A percentile compares a stretch with the other conserved stretches of the same genome.
Evolutionary conservation across 1,140 invertebrate genomes (phyloP).

Genomic region (Artemia franciscana): DNA sequence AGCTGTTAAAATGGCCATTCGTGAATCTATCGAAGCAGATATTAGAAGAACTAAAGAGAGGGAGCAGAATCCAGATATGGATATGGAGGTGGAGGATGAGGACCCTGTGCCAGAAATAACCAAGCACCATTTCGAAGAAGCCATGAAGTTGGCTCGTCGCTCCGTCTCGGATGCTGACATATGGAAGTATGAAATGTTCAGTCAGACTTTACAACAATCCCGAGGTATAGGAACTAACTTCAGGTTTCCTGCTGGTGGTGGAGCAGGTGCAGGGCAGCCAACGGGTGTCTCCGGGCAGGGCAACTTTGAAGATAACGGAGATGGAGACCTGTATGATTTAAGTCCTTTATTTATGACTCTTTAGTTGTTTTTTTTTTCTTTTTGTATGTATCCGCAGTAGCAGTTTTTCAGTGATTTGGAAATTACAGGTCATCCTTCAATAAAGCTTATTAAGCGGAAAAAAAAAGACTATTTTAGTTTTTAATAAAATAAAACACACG

Average conservation of each 20-base stretch:
- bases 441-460: no score
- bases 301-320: constrained; percentile 58
- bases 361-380: no score
- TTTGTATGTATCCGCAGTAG: no score
- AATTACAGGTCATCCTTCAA: no score
- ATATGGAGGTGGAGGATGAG: constrained; percentile 79
- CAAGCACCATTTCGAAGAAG: constrained; percentile 91
- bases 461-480: no score
- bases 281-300: constrained; percentile 36
- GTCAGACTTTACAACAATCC: constrained; percentile 95
- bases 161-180: constrained; percentile 99
- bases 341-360: no score
- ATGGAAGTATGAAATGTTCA: constrained; percentile 99
- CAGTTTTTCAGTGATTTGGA: no score
- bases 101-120: constrained; percentile 98
- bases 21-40: constrained; percentile 90
- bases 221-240: constrained; percentile 95
- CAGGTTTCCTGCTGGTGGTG: constrained; percentile 39
- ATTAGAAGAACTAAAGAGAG: constrained; percentile 70
- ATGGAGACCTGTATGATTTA: constrained; percentile 89
- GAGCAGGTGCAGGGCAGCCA: constrained; percentile 30
- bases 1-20: constrained; percentile 94
- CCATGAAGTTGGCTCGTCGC: constrained; percentile 93
- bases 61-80: constrained; percentile 45
- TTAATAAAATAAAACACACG: no score